Evolutionary conservation across 1,140 invertebrate species (phyloP), one percentile per base, ranked within the genome.

Genomic region (Lerema accius): DNA sequence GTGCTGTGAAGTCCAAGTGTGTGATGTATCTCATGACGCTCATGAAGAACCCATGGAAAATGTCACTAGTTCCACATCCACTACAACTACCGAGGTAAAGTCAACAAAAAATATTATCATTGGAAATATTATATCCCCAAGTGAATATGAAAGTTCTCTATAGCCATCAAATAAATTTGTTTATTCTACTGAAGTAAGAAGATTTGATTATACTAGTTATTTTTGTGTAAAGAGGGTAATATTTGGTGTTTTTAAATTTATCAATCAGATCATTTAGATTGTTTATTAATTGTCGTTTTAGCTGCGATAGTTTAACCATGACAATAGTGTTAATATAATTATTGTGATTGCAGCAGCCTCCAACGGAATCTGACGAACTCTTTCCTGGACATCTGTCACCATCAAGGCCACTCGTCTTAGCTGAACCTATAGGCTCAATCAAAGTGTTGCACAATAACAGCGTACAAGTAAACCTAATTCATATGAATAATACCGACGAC

Each of bases 1-100:
- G 0, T 98, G 97, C 78, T 98, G 97, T 72, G 96, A 95, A 37
- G 93, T 96, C 64, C 94, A 96, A 46, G 90, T 96, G 0, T 97
- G 96, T 77, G 95, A 97, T 71, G 95, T 96, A 1, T 95, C 94
- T 0, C 88, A 95, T 6, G 94, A 95, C 60, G 94, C 94, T 66
- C 94, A 95, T 46, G 95, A 96, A 65, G 93, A 92, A 56, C 80
- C 85, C 1, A 59, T 71, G 0, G 82, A 86, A 5, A 84, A 82
- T 59, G 46, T 62, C 4, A 89, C 71, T 42, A 81, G 51, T 67
- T 63, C 49, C 11, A 53, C 69, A 3, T 55, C 64, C 16, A 58
- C 72, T 5, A 65, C 72, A 10, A 73, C 40, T 19, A 62, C 69
- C 40, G 63, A 65, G 23, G 68, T 73, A 67, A 61, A 5, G n/a